Conservation (phyloP, 2,797 vertebrate species). For the Acanthiza pusilla region DNA sequence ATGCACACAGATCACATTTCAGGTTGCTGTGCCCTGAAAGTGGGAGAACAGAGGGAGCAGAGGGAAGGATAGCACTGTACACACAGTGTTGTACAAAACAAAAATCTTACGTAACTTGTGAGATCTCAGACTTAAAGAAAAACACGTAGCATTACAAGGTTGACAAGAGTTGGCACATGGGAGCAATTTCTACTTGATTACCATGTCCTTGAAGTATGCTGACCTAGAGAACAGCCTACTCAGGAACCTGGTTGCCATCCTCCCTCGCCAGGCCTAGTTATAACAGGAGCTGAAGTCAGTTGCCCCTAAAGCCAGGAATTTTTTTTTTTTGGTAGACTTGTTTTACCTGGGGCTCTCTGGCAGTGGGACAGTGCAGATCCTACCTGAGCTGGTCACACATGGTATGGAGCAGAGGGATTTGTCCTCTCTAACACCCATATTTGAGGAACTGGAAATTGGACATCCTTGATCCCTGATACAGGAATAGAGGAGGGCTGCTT, state of each 20-base stretch:
- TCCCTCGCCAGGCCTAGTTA: background rate
- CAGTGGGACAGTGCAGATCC: background rate
- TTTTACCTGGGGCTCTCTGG: background rate
- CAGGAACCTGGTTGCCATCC: background rate
- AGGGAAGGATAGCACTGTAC: background rate
- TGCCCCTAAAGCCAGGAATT: background rate
- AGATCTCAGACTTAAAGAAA: background rate
- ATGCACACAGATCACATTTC: constrained; percentile 18
- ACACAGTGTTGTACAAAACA: background rate
- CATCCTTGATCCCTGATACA: background rate
- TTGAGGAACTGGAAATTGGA: background rate
- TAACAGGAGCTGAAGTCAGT: background rate
- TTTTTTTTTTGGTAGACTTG: background rate
- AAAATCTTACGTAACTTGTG: background rate
- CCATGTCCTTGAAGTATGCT: background rate
- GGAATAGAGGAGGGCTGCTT: background rate
- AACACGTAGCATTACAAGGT: background rate
- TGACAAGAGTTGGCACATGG: background rate
- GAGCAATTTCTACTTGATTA: constrained; percentile 9
- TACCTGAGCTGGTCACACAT: background rate
- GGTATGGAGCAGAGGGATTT: background rate
- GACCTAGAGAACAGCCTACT: background rate
- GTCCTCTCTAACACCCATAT: background rate
- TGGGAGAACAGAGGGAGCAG: background rate
- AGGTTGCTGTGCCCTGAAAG: constrained; percentile 39